These are phyloP conservation scores for Lutjanus campechanus DNA, from an alignment of 2,797 vertebrate genomes.

Conservation along the genomic window DNA sequence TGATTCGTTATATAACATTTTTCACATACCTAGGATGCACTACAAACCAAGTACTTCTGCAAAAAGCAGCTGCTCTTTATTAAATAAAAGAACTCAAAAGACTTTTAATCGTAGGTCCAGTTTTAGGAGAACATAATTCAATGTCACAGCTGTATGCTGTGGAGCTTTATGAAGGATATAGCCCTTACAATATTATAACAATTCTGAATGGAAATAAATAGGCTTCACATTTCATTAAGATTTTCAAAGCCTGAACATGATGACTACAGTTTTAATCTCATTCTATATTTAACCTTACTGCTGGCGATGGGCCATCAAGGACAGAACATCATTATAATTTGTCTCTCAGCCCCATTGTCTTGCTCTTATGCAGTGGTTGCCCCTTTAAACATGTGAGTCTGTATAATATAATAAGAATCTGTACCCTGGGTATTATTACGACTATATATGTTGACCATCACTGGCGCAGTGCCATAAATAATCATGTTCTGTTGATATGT, in stretches of 20 bases:
- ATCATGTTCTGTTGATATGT: not conserved
- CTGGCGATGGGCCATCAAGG: conserved; percentile 50
- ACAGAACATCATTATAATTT: conserved; percentile 41
- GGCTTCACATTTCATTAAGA: not conserved
- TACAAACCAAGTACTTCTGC: not conserved
- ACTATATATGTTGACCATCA: too few relatives aligned
- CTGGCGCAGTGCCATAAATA: not conserved
- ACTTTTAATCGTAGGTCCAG: not conserved
- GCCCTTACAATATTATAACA: not conserved
- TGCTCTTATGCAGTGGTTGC: conserved; percentile 11
- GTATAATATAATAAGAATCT: not conserved
- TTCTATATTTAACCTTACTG: conserved; percentile 28
- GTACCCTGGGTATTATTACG: not conserved
- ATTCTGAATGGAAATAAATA: not conserved
- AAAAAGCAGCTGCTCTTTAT: not conserved
- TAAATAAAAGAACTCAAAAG: not conserved
- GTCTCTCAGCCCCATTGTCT: conserved; percentile 62
- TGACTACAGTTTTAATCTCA: not conserved
- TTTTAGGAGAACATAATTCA: conserved; percentile 10
- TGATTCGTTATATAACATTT: conserved; percentile 15
- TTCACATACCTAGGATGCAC: not conserved
- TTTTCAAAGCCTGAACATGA: not conserved
- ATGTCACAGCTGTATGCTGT: not conserved
- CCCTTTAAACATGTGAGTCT: conserved; percentile 8
- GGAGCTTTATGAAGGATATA: not conserved